These are phyloP conservation scores for Atethmia centrago DNA, from an alignment of 2,888 invertebrate species.

Conservation along the genomic window DNA sequence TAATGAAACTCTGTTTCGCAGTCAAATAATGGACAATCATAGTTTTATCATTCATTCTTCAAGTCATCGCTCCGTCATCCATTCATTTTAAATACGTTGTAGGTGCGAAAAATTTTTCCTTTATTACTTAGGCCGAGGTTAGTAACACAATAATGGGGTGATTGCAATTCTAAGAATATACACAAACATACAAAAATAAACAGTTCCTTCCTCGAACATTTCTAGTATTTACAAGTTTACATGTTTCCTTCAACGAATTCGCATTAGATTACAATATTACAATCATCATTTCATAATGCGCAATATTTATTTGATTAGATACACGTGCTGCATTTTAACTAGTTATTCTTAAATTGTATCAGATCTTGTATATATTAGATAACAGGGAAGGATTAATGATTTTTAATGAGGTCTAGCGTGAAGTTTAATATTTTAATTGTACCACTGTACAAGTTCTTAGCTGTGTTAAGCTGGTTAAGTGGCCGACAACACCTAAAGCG, in stretches of 20 bases:
- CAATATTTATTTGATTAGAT: constrained; percentile 43
- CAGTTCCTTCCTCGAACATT: constrained; percentile 53
- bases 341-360: background rate
- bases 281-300: constrained; percentile 36
- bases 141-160: constrained; percentile 56
- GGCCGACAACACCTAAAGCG: too few species aligned
- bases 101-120: constrained; percentile 14
- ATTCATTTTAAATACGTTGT: constrained; percentile 6
- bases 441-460: background rate
- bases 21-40: background rate
- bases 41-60: background rate
- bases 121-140: constrained; percentile 41
- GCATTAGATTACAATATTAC: constrained; percentile 23
- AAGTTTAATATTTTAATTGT: background rate
- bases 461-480: background rate
- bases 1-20: background rate
- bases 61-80: constrained; percentile 4
- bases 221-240: constrained; percentile 42
- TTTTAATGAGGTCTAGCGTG: background rate
- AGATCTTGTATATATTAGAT: background rate
- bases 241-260: constrained; percentile 32
- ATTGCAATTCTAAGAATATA: constrained; percentile 64
- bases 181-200: constrained; percentile 37
- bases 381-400: background rate
- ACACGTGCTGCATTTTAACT: constrained; percentile 13